Evolutionary conservation across 1,140 invertebrate genomes (phyloP).

Genomic region (Diabrotica virgifera): DNA sequence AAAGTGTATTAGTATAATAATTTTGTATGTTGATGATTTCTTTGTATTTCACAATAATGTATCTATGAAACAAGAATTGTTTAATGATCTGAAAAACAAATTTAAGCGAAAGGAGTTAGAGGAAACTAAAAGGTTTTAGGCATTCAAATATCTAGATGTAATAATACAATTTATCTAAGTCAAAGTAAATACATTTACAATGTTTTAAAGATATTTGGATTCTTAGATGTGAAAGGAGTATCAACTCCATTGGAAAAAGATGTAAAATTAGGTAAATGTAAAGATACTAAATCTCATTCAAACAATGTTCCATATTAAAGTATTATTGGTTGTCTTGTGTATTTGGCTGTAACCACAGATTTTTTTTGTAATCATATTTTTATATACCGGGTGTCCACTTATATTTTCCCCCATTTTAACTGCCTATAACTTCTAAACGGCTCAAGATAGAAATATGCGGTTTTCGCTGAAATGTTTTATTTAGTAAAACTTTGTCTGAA

Average conservation of each 20-base stretch:
- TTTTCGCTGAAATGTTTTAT: no score
- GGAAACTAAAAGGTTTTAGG: conserved; percentile 25
- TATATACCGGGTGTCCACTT: no score
- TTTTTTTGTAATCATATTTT: no score
- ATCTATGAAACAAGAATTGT: conserved; percentile 24
- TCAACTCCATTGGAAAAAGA: conserved; percentile 5
- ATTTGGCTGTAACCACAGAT: no score
- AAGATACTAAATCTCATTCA: conserved; percentile 3
- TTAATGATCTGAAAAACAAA: conserved; percentile 22
- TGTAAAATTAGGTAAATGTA: conserved; percentile 1
- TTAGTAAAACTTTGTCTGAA: no score
- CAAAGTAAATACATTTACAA: conserved; percentile 14
- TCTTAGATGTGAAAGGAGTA: conserved; percentile 4
- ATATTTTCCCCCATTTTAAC: no score
- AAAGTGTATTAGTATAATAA: conserved; percentile 29
- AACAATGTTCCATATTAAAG: conserved; percentile 11
- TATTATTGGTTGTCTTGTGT: conserved; percentile 6
- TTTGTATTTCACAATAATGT: conserved; percentile 40
- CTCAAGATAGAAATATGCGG: no score
- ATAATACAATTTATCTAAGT: conserved; percentile 15
- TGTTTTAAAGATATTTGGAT: conserved; percentile 9
- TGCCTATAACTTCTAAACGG: no score
- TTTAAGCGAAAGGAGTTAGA: conserved; percentile 36
- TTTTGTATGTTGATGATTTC: conserved; percentile 46
- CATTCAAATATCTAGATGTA: conserved; percentile 19